Percentiles rank a stretch among this genome's conserved stretches.
These are phyloP conservation scores for Otis tarda DNA, from an alignment of 2,113 vertebrate genomes.

Conservation along the genomic window DNA sequence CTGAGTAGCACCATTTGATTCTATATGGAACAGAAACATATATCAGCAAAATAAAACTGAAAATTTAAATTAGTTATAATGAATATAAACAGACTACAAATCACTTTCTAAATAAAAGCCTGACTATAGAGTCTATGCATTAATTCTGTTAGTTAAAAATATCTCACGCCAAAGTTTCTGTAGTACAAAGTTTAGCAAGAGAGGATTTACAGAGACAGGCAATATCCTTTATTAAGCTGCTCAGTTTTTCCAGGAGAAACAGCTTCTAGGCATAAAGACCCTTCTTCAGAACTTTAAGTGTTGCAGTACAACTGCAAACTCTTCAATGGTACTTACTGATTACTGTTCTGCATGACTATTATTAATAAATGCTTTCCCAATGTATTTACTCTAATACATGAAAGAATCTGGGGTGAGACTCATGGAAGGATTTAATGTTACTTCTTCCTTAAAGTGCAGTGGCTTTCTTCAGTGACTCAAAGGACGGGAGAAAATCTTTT, in stretches of 20 bases:
- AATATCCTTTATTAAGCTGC: background rate
- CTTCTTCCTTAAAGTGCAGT: background rate
- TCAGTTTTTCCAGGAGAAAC: background rate
- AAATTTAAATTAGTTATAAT: background rate
- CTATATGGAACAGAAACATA: background rate
- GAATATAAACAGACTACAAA: background rate
- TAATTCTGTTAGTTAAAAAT: background rate
- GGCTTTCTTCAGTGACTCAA: background rate
- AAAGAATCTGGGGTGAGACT: constrained; percentile 11
- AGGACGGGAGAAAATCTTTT: background rate
- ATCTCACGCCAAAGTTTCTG: background rate
- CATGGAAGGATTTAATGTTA: constrained; percentile 7
- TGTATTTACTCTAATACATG: constrained; percentile 2
- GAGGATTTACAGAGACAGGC: background rate
- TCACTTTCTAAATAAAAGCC: background rate
- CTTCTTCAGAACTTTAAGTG: background rate
- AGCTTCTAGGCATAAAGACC: background rate
- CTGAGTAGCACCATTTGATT: background rate
- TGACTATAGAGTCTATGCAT: background rate
- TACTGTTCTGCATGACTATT: background rate
- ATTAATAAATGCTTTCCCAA: background rate
- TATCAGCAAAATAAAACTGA: constrained; percentile 14
- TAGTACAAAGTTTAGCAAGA: background rate
- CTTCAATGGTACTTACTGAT: background rate
- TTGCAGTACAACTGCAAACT: background rate